Percentiles rank a stretch among this genome's conserved stretches.
Evolutionary conservation across 2,797 vertebrate species (phyloP).

Genomic region (Spinus olivaceus): DNA sequence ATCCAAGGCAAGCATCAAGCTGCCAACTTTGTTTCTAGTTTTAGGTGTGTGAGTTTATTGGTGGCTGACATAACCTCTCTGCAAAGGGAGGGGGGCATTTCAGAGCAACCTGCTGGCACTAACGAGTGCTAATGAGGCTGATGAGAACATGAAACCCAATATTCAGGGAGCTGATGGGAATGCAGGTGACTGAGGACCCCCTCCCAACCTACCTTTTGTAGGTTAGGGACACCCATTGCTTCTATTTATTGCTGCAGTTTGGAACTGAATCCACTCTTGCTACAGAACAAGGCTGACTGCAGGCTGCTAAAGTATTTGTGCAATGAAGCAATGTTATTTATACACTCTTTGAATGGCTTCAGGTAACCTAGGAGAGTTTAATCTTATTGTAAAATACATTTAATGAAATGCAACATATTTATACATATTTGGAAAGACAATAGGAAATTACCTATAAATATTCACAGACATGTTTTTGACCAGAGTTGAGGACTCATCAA

Average conservation of each 20-base stretch:
- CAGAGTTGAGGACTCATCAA: neutral
- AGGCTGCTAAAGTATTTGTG: slow-evolving; percentile 17
- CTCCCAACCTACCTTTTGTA: neutral
- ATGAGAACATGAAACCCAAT: neutral
- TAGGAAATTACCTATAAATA: slow-evolving; percentile 11
- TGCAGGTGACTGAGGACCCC: neutral
- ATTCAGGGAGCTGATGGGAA: neutral
- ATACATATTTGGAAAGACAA: neutral
- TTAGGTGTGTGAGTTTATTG: neutral
- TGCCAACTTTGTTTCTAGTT: neutral
- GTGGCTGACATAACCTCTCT: neutral
- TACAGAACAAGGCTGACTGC: neutral
- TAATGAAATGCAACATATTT: slow-evolving; percentile 6
- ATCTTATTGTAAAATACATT: neutral
- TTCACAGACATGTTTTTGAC: neutral
- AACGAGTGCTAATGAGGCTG: slow-evolving; percentile 18
- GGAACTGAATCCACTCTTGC: neutral
- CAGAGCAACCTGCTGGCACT: neutral
- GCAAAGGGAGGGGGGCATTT: neutral
- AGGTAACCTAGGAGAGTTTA: neutral
- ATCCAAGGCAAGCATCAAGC: neutral
- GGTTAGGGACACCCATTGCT: neutral
- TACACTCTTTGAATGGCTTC: neutral
- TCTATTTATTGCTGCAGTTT: neutral
- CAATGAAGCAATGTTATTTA: neutral